These are phyloP conservation scores for Lampris megalopsis DNA, from an alignment of 2,113 vertebrate genomes.

Conservation along the genomic window DNA sequence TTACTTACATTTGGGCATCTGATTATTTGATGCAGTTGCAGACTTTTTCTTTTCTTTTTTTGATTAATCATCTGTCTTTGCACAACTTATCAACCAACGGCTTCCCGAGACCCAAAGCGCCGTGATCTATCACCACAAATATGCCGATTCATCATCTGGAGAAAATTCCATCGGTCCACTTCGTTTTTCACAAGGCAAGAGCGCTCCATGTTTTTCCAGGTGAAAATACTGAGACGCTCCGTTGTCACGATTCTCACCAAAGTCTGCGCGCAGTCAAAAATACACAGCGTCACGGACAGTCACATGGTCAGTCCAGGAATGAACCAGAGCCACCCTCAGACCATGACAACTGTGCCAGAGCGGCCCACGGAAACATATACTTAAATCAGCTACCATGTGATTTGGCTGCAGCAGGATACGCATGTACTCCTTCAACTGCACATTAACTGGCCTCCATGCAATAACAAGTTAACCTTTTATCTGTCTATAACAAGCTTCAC, in stretches of 20 bases:
- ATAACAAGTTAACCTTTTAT: slow-evolving; percentile 80
- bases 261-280: slow-evolving; percentile 68
- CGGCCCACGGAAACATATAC: slow-evolving; percentile 71
- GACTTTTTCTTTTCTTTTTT: neutral
- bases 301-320: slow-evolving; percentile 79
- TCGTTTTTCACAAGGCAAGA: no score
- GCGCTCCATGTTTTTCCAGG: neutral
- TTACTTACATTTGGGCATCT: neutral
- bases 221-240: slow-evolving; percentile 5
- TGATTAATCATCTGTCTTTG: neutral
- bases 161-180: neutral
- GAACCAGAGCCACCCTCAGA: slow-evolving; percentile 74
- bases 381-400: slow-evolving; percentile 77
- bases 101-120: neutral
- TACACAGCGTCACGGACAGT: slow-evolving; percentile 63
- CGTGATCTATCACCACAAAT: neutral
- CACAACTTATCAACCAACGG: neutral
- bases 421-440: slow-evolving; percentile 74
- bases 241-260: slow-evolving; percentile 59
- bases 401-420: slow-evolving; percentile 71
- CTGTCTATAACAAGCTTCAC: slow-evolving; percentile 72
- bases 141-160: neutral
- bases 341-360: slow-evolving; percentile 68
- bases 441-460: slow-evolving; percentile 76
- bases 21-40: neutral